phyloP scores from a whole-genome alignment of 2,888 invertebrate genomes.

The Apamea epomidion region DNA sequence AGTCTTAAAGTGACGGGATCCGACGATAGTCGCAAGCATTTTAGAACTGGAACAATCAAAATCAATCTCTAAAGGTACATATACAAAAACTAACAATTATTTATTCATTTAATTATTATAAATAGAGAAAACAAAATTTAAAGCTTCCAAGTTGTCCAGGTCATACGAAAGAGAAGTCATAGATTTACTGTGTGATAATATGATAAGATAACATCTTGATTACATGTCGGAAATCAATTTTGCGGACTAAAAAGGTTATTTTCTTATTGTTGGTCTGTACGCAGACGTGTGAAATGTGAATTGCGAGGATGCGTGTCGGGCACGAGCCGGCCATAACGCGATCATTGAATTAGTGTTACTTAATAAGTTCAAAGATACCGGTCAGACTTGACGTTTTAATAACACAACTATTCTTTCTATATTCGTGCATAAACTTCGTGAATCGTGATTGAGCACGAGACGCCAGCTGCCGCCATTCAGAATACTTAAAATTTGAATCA shows the following conservation, averaged over 20 bases:
- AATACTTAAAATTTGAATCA: constrained; percentile 61
- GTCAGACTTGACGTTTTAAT: constrained; percentile 74
- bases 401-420: constrained; percentile 65
- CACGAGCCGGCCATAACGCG: constrained; percentile 77
- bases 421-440: constrained; percentile 64
- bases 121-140: constrained; percentile 55
- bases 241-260: constrained; percentile 68
- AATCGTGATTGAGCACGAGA: constrained; percentile 40
- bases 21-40: constrained; percentile 97
- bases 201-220: constrained; percentile 74
- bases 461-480: constrained; percentile 41
- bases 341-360: constrained; percentile 84
- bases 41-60: constrained; percentile 94
- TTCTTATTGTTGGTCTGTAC: constrained; percentile 64
- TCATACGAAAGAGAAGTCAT: constrained; percentile 68
- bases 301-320: constrained; percentile 81
- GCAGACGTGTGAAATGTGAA: constrained; percentile 79
- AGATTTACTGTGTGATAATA: constrained; percentile 71
- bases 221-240: constrained; percentile 72
- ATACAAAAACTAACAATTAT: not conserved
- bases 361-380: constrained; percentile 81
- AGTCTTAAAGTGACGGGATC: constrained; percentile 97
- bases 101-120: constrained; percentile 20
- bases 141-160: constrained; percentile 33
- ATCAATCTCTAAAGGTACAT: constrained; percentile 38